Conservation (phyloP, 2,113 vertebrate genomes). For the Leptobrachium ailaonicum region DNA sequence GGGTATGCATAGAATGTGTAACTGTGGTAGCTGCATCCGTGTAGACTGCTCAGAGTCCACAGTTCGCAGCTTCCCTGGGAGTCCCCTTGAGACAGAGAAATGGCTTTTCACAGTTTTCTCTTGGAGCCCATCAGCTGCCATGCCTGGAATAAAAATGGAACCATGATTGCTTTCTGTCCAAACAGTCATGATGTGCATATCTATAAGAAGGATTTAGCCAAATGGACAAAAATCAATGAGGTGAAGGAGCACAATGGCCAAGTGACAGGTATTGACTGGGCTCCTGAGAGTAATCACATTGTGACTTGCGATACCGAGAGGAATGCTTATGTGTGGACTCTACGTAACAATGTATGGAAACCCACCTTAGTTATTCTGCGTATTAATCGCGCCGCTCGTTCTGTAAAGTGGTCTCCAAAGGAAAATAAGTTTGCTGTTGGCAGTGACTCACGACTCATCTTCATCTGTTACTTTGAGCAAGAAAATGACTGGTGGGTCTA, state of each 20-base stretch:
- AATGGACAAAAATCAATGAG: constrained; percentile 95
- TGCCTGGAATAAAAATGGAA: constrained; percentile 96
- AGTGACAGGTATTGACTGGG: constrained; percentile 99
- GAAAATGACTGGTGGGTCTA: constrained; percentile 99
- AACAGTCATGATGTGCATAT: constrained; percentile 99
- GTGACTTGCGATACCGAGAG: constrained; percentile 96
- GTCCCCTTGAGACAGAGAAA: no score
- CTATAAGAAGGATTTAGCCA: constrained; percentile 94
- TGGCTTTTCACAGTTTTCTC: constrained; percentile 68
- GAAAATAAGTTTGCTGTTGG: constrained; percentile 99
- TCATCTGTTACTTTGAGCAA: constrained; percentile 98
- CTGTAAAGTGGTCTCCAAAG: constrained; percentile 96
- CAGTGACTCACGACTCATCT: constrained; percentile 96
- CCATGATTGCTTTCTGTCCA: constrained; percentile 96
- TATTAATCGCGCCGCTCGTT: constrained; percentile 95
- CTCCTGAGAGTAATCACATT: constrained; percentile 95
- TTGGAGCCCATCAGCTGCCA: constrained; percentile 98
- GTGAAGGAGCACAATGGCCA: constrained; percentile 98
- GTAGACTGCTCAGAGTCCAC: no score
- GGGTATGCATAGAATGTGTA: no score
- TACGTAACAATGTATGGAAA: constrained; percentile 95
- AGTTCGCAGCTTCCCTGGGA: no score
- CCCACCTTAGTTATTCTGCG: constrained; percentile 96
- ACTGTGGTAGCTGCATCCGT: no score
- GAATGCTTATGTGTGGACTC: constrained; percentile 98